These are phyloP conservation scores for Halictus quadricinctus DNA, from an alignment of 2,888 invertebrate genomes.

Conservation along the genomic window DNA sequence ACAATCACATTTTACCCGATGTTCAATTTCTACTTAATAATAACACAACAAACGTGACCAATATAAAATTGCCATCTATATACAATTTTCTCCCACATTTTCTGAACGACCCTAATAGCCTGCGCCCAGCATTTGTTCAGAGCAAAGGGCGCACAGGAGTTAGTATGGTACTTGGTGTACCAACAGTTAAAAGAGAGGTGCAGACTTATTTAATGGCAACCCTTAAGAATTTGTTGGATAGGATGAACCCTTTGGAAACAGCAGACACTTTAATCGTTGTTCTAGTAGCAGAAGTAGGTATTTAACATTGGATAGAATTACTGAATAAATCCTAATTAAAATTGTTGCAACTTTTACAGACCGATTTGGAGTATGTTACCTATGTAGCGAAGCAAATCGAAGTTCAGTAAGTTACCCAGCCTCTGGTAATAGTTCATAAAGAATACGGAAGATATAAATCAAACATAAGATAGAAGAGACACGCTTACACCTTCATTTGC, in stretches of 20 bases:
- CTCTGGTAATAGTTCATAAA: background rate
- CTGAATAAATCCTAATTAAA: background rate
- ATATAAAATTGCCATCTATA: slow-evolving; percentile 89
- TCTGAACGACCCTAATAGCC: slow-evolving; percentile 89
- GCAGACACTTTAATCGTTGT: slow-evolving; percentile 93
- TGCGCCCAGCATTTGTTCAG: slow-evolving; percentile 91
- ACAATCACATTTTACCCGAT: slow-evolving; percentile 78
- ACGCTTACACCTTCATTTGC: background rate
- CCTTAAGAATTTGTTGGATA: slow-evolving; percentile 91
- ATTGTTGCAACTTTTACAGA: slow-evolving; percentile 83
- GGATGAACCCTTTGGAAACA: slow-evolving; percentile 88
- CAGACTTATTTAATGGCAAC: slow-evolving; percentile 94
- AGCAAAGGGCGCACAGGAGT: slow-evolving; percentile 89
- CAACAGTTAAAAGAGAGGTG: slow-evolving; percentile 94
- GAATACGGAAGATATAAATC: too few relatives aligned
- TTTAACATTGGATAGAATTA: background rate
- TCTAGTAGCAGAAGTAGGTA: slow-evolving; percentile 90
- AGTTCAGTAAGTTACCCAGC: slow-evolving; percentile 85
- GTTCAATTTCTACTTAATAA: slow-evolving; percentile 81
- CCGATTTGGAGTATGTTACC: slow-evolving; percentile 89
- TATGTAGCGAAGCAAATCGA: slow-evolving; percentile 90
- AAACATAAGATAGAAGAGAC: background rate
- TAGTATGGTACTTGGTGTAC: slow-evolving; percentile 93
- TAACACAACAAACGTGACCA: slow-evolving; percentile 80
- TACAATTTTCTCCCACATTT: slow-evolving; percentile 95